phyloP scores from a whole-genome alignment of 2,113 vertebrate species.

The Nettapus auritus region DNA sequence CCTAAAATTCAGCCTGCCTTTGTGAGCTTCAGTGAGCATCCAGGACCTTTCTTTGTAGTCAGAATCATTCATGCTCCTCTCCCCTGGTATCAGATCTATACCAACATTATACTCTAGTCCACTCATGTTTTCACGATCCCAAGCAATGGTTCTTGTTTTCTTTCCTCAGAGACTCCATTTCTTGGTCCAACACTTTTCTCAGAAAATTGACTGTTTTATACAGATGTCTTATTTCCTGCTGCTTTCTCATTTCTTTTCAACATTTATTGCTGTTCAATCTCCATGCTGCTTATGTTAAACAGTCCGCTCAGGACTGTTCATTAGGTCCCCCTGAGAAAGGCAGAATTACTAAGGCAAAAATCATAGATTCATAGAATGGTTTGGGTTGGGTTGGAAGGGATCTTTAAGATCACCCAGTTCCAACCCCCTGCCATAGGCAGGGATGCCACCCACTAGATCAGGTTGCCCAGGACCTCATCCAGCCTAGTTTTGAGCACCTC shows the following conservation, averaged over 20 bases:
- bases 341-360: background rate
- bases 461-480: no score
- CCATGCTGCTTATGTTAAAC: rapidly evolving
- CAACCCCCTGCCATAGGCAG: no score
- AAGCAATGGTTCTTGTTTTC: background rate
- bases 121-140: background rate
- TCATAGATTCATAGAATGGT: no score
- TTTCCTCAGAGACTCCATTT: background rate
- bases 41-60: background rate
- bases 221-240: background rate
- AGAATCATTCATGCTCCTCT: background rate
- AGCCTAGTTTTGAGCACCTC: no score
- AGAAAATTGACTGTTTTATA: background rate
- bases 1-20: background rate
- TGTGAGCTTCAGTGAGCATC: background rate
- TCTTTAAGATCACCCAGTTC: no score
- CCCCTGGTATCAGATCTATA: background rate
- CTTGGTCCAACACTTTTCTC: background rate
- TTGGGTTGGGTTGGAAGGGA: no score
- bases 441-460: no score
- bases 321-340: background rate
- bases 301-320: background rate
- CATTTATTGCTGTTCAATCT: background rate
- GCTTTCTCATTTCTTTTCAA: background rate
- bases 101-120: background rate